phyloP scores from a whole-genome alignment of 2,113 vertebrate species.

The Salvelinus namaycush region DNA sequence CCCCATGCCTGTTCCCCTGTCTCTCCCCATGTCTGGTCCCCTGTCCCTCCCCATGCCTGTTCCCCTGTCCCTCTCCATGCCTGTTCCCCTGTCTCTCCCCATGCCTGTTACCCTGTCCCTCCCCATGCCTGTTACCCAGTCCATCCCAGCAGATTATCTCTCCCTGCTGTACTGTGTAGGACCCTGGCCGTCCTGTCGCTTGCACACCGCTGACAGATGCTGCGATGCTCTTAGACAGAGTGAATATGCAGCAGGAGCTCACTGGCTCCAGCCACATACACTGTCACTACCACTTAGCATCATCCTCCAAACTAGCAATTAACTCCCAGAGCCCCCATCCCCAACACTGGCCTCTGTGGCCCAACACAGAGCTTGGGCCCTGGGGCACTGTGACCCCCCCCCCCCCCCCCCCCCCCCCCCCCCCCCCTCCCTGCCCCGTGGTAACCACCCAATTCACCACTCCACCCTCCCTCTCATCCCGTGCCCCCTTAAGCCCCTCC shows the following conservation, averaged over 20 bases:
- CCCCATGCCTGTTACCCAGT: slow-evolving; percentile 3
- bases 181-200: background rate
- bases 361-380: slow-evolving; percentile 41
- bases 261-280: slow-evolving; percentile 59
- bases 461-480: slow-evolving; percentile 28
- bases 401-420: slow-evolving; percentile 30
- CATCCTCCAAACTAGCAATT: slow-evolving; percentile 77
- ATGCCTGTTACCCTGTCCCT: too few species aligned
- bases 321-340: slow-evolving; percentile 57
- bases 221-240: slow-evolving; percentile 65
- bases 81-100: too few species aligned
- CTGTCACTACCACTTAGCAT: slow-evolving; percentile 72
- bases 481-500: slow-evolving; percentile 61
- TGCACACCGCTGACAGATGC: slow-evolving; percentile 56
- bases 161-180: slow-evolving; percentile 20
- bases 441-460: slow-evolving; percentile 10
- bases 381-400: slow-evolving; percentile 53
- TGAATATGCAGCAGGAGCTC: slow-evolving; percentile 68
- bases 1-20: too few species aligned
- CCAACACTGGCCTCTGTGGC: background rate
- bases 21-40: too few species aligned
- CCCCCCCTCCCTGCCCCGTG: slow-evolving; percentile 9
- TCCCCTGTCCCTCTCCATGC: too few species aligned
- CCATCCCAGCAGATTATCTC: slow-evolving; percentile 16
- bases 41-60: too few species aligned